Evolutionary conservation across 1,140 invertebrate genomes (phyloP).

Genomic region (Bombus huntii): DNA sequence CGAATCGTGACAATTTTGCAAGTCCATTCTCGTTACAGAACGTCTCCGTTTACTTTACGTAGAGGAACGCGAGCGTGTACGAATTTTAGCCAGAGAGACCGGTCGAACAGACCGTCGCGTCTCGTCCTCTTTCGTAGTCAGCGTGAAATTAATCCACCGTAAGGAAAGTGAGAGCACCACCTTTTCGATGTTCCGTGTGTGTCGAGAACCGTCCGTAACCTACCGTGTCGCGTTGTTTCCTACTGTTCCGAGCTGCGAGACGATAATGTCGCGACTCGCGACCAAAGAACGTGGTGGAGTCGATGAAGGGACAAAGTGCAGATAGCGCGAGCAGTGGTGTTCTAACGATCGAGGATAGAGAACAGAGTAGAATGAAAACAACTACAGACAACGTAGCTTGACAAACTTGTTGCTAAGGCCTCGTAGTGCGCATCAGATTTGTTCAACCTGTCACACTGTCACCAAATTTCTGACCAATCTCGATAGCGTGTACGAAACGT

Average conservation of each 20-base stretch:
- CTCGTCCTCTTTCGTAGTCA: not conserved
- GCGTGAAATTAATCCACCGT: conserved; percentile 15
- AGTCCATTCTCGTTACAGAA: not conserved
- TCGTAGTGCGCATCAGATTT: conserved; percentile 4
- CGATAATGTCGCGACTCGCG: conserved; percentile 11
- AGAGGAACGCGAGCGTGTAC: conserved; percentile 3
- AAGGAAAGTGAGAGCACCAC: conserved; percentile 39
- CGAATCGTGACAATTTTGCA: conserved; percentile 36
- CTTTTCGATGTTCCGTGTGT: not conserved
- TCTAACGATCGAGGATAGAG: not conserved
- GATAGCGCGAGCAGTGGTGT: conserved; percentile 20
- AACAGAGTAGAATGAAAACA: not conserved
- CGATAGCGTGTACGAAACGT: not conserved
- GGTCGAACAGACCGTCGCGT: not conserved
- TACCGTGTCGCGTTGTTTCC: not conserved
- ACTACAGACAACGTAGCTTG: conserved; percentile 2
- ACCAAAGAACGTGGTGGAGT: not conserved
- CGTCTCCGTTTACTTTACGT: not conserved
- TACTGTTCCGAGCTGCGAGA: not conserved
- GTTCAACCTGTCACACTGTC: conserved; percentile 46
- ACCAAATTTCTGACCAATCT: not conserved
- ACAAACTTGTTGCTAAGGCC: conserved; percentile 51
- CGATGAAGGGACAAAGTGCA: conserved; percentile 28
- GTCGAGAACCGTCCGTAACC: not conserved
- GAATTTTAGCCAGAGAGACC: not conserved